These are phyloP conservation scores for Atlantisia rogersi DNA, from an alignment of 2,113 vertebrate genomes.

Conservation along the genomic window DNA sequence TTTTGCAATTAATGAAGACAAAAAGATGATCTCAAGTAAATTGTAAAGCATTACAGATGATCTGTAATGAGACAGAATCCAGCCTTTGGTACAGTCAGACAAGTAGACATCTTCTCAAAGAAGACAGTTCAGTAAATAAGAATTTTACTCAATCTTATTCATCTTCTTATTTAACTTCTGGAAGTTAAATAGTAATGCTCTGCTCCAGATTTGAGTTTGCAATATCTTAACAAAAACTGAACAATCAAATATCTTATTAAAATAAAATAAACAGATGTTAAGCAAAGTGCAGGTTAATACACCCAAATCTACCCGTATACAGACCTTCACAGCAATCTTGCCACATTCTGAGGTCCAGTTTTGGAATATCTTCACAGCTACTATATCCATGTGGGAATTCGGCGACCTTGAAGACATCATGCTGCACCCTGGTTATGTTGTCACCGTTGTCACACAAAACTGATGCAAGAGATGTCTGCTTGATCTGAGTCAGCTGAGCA, in stretches of 20 bases:
- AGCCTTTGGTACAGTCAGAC: too few species aligned
- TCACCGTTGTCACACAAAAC: slow-evolving; percentile 94
- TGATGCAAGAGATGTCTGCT: slow-evolving; percentile 90
- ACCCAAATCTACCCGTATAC: not conserved
- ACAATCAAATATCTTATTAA: not conserved
- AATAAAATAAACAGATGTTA: not conserved
- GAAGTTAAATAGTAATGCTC: too few species aligned
- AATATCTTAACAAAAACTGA: not conserved
- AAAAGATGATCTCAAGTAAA: too few species aligned
- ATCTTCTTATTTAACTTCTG: too few species aligned
- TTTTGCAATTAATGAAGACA: too few species aligned
- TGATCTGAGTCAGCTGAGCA: slow-evolving; percentile 94
- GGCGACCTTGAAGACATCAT: slow-evolving; percentile 89
- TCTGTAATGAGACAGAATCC: too few species aligned
- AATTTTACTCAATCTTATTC: too few species aligned
- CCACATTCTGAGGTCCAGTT: slow-evolving; percentile 95
- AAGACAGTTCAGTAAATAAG: too few species aligned
- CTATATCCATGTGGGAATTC: slow-evolving; percentile 90
- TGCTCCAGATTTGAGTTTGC: not conserved
- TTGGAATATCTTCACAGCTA: slow-evolving; percentile 88
- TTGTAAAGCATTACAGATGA: too few species aligned
- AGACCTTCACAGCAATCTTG: slow-evolving; percentile 98
- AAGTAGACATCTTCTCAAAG: too few species aligned
- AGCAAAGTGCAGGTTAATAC: not conserved
- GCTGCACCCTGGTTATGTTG: slow-evolving; percentile 93